These are phyloP conservation scores for Rhyacophila brunnea DNA, from an alignment of 1,140 invertebrate species.

Conservation along the genomic window DNA sequence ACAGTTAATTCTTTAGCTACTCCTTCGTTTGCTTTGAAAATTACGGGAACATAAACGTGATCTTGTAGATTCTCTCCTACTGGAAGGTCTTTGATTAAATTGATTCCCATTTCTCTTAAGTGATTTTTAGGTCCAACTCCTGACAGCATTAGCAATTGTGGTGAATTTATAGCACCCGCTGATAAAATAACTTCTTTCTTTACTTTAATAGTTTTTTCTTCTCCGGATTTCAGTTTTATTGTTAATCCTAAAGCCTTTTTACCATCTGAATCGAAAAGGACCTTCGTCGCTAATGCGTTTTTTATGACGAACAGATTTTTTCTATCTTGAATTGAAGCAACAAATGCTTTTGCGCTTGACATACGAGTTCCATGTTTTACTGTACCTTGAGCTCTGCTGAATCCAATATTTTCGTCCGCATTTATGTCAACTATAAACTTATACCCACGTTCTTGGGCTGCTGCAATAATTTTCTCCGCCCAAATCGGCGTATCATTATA, in stretches of 20 bases:
- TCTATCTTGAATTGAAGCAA: background rate
- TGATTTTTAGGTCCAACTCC: conserved; percentile 66
- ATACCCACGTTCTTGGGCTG: conserved; percentile 69
- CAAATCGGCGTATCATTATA: conserved; percentile 40
- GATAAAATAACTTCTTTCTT: conserved; percentile 48
- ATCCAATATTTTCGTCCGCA: conserved; percentile 45
- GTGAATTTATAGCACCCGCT: conserved; percentile 69
- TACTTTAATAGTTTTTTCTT: background rate
- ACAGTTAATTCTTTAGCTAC: background rate
- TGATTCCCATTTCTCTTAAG: conserved; percentile 58
- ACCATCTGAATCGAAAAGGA: background rate
- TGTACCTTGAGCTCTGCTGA: background rate
- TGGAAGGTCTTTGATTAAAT: background rate
- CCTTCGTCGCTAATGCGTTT: background rate
- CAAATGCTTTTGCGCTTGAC: background rate
- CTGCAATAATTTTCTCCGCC: conserved; percentile 46
- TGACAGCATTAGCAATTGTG: conserved; percentile 74
- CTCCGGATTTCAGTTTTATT: conserved; percentile 38
- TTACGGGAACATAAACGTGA: background rate
- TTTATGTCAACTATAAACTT: conserved; percentile 56
- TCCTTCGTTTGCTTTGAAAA: background rate
- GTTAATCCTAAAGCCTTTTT: conserved; percentile 41
- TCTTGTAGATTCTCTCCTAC: background rate
- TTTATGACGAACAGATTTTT: background rate
- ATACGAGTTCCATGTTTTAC: conserved; percentile 41